phyloP scores from a whole-genome alignment of 23 tunicate species.

The Corella eumyota region DNA sequence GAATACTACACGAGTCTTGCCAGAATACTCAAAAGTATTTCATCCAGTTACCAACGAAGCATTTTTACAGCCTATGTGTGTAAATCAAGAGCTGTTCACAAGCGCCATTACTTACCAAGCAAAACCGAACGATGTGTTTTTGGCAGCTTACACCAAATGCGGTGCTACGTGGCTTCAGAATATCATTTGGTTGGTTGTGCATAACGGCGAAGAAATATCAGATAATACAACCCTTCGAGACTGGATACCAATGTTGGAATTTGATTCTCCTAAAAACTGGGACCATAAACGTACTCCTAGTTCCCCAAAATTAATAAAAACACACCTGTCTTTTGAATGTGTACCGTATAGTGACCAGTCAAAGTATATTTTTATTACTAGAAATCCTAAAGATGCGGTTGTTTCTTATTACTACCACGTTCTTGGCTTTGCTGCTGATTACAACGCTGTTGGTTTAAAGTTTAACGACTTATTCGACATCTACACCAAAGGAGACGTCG shows the following conservation, averaged over 20 bases:
- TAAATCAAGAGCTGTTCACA: too few species aligned
- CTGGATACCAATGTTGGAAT: not conserved
- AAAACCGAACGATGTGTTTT: not conserved
- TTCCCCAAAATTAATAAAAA: not conserved
- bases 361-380: not conserved
- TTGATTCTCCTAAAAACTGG: not conserved
- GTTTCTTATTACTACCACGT: not conserved
- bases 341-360: not conserved
- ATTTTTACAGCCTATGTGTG: too few species aligned
- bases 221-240: not conserved
- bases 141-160: not conserved
- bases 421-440: not conserved
- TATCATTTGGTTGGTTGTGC: not conserved
- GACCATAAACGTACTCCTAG: not conserved
- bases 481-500: not conserved
- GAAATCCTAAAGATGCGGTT: not conserved
- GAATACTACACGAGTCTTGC: too few species aligned
- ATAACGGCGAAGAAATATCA: not conserved
- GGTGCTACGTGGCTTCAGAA: constrained; percentile 1
- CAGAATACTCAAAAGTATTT: too few species aligned
- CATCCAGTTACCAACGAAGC: too few species aligned
- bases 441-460: not conserved
- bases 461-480: not conserved
- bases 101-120: not conserved
- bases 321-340: not conserved